Conservation (phyloP, 1,140 invertebrate species). For the Galendromus occidentalis region DNA sequence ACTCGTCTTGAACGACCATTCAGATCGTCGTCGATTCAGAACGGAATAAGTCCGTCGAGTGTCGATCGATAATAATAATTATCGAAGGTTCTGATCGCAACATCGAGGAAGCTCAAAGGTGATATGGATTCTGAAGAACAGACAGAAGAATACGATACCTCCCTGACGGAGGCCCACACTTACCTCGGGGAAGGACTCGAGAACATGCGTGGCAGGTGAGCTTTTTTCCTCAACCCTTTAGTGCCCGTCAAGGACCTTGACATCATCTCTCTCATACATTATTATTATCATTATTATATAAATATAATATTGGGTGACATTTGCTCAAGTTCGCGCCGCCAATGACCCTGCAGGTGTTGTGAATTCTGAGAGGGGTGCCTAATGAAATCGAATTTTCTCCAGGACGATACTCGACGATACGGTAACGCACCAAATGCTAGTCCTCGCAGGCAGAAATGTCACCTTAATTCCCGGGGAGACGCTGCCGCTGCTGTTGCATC, state of each 20-base stretch:
- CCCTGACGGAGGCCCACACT: not conserved
- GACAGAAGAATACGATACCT: not conserved
- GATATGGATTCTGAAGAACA: not conserved
- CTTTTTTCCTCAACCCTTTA: not conserved
- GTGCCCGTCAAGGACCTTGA: not conserved
- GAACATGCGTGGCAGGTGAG: not conserved
- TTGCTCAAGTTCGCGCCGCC: not conserved
- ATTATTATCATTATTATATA: not conserved
- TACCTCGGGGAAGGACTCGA: not conserved
- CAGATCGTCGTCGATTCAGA: not conserved
- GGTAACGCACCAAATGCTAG: not conserved
- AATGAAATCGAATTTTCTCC: not conserved
- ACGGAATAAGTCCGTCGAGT: not conserved
- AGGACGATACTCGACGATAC: not conserved
- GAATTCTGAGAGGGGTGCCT: not conserved
- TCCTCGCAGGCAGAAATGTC: not conserved
- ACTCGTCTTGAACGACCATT: not conserved
- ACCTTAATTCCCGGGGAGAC: not conserved
- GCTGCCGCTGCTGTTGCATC: not conserved
- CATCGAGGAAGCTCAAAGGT: not conserved
- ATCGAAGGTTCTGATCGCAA: not conserved
- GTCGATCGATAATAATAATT: not conserved
- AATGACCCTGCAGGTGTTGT: not conserved
- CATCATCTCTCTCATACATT: not conserved
- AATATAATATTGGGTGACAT: too few relatives aligned